A percentile compares a stretch with the other conserved stretches of the same genome.
These are phyloP conservation scores for Rhea americana DNA, from an alignment of 2,113 vertebrate species.

Conservation along the genomic window DNA sequence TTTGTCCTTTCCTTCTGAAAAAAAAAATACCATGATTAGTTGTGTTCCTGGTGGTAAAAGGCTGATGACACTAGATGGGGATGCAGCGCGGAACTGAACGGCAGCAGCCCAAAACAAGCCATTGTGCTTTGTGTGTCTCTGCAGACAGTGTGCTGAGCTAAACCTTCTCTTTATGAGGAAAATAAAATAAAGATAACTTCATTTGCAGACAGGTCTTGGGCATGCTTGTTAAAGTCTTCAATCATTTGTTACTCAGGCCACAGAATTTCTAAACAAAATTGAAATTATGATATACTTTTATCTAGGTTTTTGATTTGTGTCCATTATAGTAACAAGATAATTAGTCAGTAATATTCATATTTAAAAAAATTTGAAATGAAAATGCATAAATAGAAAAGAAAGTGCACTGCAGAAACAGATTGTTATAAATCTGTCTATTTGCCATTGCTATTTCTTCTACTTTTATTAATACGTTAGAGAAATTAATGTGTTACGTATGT, in stretches of 20 bases:
- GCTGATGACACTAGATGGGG: not conserved
- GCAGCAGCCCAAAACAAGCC: constrained; percentile 24
- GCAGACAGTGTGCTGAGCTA: not conserved
- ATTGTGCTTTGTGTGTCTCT: constrained; percentile 1
- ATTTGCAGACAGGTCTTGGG: constrained; percentile 32
- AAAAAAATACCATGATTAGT: not conserved
- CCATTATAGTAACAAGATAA: constrained; percentile 8
- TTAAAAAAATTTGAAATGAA: constrained; percentile 20
- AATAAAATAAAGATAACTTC: constrained; percentile 48
- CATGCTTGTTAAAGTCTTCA: constrained; percentile 13
- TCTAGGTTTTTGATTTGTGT: constrained; percentile 22
- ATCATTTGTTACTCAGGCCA: not conserved
- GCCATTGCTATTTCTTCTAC: not conserved
- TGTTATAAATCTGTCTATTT: constrained; percentile 6
- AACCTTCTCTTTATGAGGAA: constrained; percentile 14
- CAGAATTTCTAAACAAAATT: not conserved
- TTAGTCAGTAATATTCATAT: constrained; percentile 4
- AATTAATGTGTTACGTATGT: constrained; percentile 23
- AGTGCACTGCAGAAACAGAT: not conserved
- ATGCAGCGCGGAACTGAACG: constrained; percentile 38
- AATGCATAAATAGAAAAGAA: constrained; percentile 8
- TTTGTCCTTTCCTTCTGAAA: constrained; percentile 17
- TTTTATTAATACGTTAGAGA: constrained; percentile 27
- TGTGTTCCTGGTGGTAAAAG: constrained; percentile 21
- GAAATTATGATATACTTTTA: not conserved